Evolutionary conservation across 2,113 vertebrate genomes (phyloP), one percentile per base, ranked within the genome.

Genomic region (Amphiprion ocellaris): DNA sequence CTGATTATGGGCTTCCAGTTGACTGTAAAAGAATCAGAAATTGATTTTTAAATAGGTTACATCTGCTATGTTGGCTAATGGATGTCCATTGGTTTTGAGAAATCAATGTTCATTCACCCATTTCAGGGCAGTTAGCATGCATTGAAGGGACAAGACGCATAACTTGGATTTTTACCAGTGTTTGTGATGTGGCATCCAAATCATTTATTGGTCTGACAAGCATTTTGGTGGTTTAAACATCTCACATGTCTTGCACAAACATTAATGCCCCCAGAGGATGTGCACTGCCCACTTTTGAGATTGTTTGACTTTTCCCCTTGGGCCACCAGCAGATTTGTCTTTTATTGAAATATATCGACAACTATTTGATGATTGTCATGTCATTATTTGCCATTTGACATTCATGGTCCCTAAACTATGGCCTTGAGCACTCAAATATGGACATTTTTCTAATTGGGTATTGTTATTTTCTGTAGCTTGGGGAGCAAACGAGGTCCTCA

Each of bases 31-130:
- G 15, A 53, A 70, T 62, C 58, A 62, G 6, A 69, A 19, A 81
- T 64, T 16, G 79, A 69, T 85, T 77, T 89, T 69, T 74, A 63
- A 79, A 69, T 59, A 68, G 63, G 64, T 64, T 78, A 60, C 11
- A 71, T 67, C 68, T 58, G 58, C 50, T 15, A 0, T 26, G 65
- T 63, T 68, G 39, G 49, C 72, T 69, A 86, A 89, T 81, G 58
- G 87, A 52, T 63, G 63, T 39, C 49, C 24, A 65, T 76, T 69
- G 39, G 33, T 67, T 49, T 78, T 9, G 65, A 9, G 10, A 17
- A 69, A 81, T 83, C 74, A 55, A 76, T 78, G 7, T 73, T 49
- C 28, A 33, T 16, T 41, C 3, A 10, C 49, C 64, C 0, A 10
- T 55, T 63, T 60, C 17, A 33, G 63, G 53, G 19, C 65, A 58